Percentiles rank a stretch among this genome's conserved stretches.
phyloP scores from a whole-genome alignment of 2,797 vertebrate genomes.

The Sternotherus odoratus region DNA sequence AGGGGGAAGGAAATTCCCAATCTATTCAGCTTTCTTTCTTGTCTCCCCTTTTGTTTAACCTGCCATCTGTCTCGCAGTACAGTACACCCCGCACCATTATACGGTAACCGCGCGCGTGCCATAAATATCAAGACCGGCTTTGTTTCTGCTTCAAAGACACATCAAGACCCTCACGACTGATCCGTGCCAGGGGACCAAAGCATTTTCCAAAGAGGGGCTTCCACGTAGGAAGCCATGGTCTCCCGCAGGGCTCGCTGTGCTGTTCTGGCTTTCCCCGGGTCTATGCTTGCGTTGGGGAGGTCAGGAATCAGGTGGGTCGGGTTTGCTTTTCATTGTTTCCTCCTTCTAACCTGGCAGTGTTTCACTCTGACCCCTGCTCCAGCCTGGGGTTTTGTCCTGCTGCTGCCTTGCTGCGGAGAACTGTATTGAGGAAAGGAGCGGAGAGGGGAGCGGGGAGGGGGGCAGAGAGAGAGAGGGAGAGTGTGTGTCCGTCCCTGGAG shows the following conservation, averaged over 20 bases:
- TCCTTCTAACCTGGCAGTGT: not conserved
- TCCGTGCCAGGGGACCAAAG: not conserved
- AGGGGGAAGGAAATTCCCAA: constrained; percentile 39
- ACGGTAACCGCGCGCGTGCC: constrained; percentile 24
- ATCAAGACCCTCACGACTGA: not conserved
- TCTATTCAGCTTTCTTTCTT: constrained; percentile 53
- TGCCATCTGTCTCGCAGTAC: constrained; percentile 70
- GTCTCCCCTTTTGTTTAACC: constrained; percentile 63
- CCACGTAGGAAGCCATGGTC: not conserved
- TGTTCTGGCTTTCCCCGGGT: not conserved
- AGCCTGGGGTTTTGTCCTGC: not conserved
- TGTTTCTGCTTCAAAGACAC: constrained; percentile 52
- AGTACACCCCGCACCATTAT: not conserved
- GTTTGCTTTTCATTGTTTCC: not conserved
- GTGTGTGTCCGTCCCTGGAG: not conserved
- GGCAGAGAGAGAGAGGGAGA: too few relatives aligned
- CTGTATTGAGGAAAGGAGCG: not conserved
- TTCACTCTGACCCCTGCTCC: not conserved
- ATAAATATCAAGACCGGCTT: constrained; percentile 65
- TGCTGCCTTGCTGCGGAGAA: not conserved
- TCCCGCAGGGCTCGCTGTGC: fast-evolving
- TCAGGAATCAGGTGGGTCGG: not conserved
- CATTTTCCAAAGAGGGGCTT: not conserved
- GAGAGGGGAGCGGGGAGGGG: not conserved
- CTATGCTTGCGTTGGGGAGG: not conserved